Conservation (phyloP, 2,113 vertebrate genomes). For the Nyctereutes procyonoides region DNA sequence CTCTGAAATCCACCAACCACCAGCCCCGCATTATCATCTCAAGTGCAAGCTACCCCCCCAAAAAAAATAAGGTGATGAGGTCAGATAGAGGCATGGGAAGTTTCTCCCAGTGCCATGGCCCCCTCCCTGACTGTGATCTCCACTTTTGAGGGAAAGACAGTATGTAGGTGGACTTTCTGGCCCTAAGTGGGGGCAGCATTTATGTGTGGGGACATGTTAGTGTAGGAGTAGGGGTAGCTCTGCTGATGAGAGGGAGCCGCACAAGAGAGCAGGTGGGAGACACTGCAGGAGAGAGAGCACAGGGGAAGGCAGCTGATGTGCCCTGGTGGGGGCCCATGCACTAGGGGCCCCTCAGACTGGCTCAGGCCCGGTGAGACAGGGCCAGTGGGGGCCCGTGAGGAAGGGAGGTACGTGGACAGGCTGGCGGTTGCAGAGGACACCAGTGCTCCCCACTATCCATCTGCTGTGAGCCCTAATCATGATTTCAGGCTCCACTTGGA, state of each 20-base stretch:
- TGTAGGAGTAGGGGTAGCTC: not conserved
- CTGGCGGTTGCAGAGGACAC: too few relatives aligned
- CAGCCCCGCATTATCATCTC: not conserved
- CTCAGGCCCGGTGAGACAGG: not conserved
- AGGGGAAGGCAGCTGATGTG: accelerated
- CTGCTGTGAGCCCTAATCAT: not conserved
- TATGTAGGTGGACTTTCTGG: not conserved
- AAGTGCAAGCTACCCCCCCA: not conserved
- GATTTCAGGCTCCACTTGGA: not conserved
- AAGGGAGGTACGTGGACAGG: not conserved
- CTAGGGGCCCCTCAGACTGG: not conserved
- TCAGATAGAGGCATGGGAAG: not conserved
- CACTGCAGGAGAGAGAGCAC: not conserved
- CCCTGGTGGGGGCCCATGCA: accelerated
- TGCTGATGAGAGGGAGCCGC: not conserved
- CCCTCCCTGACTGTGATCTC: not conserved
- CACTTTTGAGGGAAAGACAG: not conserved
- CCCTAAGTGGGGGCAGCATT: accelerated
- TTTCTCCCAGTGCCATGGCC: accelerated
- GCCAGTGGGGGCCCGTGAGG: too few relatives aligned
- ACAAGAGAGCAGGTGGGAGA: not conserved
- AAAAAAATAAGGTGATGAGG: not conserved
- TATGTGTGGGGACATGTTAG: accelerated
- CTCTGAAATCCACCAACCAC: not conserved
- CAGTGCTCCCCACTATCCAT: too few relatives aligned